Base-by-base conservation (phyloP, 2,797 vertebrate genomes). In the Cirrhinus mrigala region DNA sequence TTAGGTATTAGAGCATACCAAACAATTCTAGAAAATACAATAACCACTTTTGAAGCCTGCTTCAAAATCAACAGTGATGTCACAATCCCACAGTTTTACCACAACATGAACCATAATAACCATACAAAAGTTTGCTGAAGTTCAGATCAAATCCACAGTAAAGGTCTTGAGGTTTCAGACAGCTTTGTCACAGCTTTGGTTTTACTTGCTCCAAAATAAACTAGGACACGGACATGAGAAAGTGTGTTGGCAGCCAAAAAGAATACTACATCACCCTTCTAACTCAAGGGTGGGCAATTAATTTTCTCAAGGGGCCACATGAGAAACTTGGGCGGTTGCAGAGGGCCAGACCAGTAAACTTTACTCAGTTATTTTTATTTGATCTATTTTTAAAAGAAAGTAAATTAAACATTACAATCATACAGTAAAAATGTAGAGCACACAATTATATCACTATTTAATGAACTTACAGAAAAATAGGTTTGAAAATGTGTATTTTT, bases 201-300 rank as follows among this genome's bases (percentile, higher is more conserved):
- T 74, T 74, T 33, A 82, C 37, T 46, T 82, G 56, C 15, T 73
- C 80, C 68, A 60, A 82, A 82, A 73, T 82, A 82, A 73, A 73
- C 54, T 46, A 29, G 81, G 40, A 82, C 24, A 60, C 11, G 0
- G 60, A 33, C 18, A 29, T 71, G 81, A 76, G 71, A 75, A 52
- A 64, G 29, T 76, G 44, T 44, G 29, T 18, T 44, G 73, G 82
- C 58, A 40, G 71, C 12, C 29, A 18, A 54, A 52, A 76, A 24
- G 29, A 76, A 83, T 76, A 76, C 46, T 9, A 11, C 71, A 76
- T 66, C 71, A 75, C 24, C 71, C 22, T 52, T 83, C 60, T 75
- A 60, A 82, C 68, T 37, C 15, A n/a, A n/a, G n/a, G n/a, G n/a
- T n/a, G n/a, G n/a, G n/a, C n/a, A n/a, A n/a, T n/a, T n/a, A n/a